Base-by-base conservation (phyloP, 2,797 vertebrate genomes). In the Lutjanus argentimaculatus region DNA sequence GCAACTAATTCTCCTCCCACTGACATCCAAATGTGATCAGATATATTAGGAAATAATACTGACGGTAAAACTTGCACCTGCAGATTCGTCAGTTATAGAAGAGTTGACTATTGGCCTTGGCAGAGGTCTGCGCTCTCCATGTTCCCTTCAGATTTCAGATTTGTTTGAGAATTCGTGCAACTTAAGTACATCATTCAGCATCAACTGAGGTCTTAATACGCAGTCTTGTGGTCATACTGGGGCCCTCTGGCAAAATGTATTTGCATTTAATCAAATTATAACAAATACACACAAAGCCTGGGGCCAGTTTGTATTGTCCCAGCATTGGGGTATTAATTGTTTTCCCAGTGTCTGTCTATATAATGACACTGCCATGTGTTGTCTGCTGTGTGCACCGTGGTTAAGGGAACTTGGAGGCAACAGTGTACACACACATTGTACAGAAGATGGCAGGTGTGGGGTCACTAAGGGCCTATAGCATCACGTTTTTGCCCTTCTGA, bases 331-430 rank as follows among this genome's bases (percentile, higher is more conserved):
- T 55, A 46, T 62, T 13, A 53, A 68, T 30, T 53, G 15, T 19
- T 75, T 75, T 75, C 12, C 65, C 56, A 52, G 22, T 46, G 49
- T 69, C 7, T 55, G 48, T 69, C 25, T 19, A 22, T 43, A 9
- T 49, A 49, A 58, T 71, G 61, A 65, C 0, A 5, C 19, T 45
- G 46, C 51, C 67, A 72, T 40, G 21, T 79, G 58, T 57, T 10
- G 15, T 64, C 59, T 46, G 25, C 15, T 55, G 51, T 49, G 51
- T 19, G 43, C 43, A 30, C 14, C 57, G 40, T 36, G 36, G 9
- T 62, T 43, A 7, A 75, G 1, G 17, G 30, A 42, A 43, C 58
- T 19, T n/a, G 17, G 11, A 64, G 14, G 57, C 14, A 51, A 40
- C 69, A 51, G 13, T 51, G n/a, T 19, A 8, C 48, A 65, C 52